Base-by-base conservation (phyloP, 1,140 invertebrate genomes). In the Tetraneura akinire region DNA sequence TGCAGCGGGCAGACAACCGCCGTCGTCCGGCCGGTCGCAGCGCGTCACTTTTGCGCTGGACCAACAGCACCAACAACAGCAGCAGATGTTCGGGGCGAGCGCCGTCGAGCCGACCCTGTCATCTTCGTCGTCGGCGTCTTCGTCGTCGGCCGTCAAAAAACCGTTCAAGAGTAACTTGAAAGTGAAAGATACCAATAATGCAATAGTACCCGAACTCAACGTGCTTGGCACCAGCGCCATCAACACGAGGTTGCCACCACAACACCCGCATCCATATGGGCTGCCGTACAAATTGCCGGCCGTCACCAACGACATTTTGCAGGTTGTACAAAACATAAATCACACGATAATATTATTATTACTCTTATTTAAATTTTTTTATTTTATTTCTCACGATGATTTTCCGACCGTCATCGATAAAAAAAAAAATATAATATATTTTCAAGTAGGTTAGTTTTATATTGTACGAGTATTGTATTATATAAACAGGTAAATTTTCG, bases 11-110 rank as follows among this genome's bases (percentile, higher is more conserved):
- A 49, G 68, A 2, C 32, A 37, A 37, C 14, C 68, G 14, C 37
- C 55, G 9, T 60, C 53, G 16, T 57, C 73, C 32, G 76, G 83
- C 18, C 83, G 83, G 42, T 82, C 83, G n/a, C 83, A 83, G 1
- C 73, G 83, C n/a, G 83, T 84, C 3, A 84, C 83, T 1, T 84
- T 84, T 32, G 83, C 83, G 9, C 73, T 84, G 26, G 83, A 83
- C 49, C 83, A 84, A 80, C 73, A 53, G 14, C 51, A 83, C 21
- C 83, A 83, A 78, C 74, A 21, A 37, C n/a, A n/a, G n/a, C 14
- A 45, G 8, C 37, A 29, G 26, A 51, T 13, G 5, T 9, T 0
- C 32, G 64, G 5, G 26, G 10, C 26, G 47, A 18, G 55, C 0
- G 9, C 37, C 55, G 6, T 11, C 9, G 68, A 71, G 18, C 45